Evolutionary conservation across 1,140 invertebrate genomes (phyloP).

Genomic region (Drosophila fuyamai): DNA sequence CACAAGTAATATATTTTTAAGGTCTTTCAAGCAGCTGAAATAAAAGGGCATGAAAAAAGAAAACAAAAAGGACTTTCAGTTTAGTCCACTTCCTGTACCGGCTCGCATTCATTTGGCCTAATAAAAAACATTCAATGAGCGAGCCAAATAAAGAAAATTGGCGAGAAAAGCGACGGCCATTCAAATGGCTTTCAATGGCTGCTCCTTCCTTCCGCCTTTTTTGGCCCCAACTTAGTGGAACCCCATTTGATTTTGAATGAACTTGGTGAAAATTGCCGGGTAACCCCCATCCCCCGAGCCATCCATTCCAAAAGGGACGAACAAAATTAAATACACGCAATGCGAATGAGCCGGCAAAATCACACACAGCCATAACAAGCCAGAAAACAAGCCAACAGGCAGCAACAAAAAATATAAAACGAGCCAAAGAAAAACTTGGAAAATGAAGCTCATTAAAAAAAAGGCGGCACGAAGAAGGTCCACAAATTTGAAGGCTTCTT

Average conservation of each 20-base stretch:
- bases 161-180: slow-evolving; percentile 81
- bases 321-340: slow-evolving; percentile 75
- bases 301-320: slow-evolving; percentile 34
- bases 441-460: slow-evolving; percentile 75
- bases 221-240: slow-evolving; percentile 27
- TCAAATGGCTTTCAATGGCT: slow-evolving; percentile 77
- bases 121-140: slow-evolving; percentile 82
- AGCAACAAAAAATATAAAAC: slow-evolving; percentile 21
- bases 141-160: slow-evolving; percentile 79
- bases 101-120: slow-evolving; percentile 71
- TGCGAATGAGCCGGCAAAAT: slow-evolving; percentile 51
- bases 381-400: slow-evolving; percentile 63
- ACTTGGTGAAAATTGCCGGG: slow-evolving; percentile 75
- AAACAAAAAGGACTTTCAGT: slow-evolving; percentile 42
- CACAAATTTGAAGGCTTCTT: slow-evolving; percentile 43
- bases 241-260: slow-evolving; percentile 83
- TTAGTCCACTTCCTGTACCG: slow-evolving; percentile 35
- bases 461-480: slow-evolving; percentile 42
- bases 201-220: slow-evolving; percentile 19
- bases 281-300: background rate
- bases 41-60: slow-evolving; percentile 23
- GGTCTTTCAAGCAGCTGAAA: slow-evolving; percentile 39
- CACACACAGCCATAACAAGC: slow-evolving; percentile 64
- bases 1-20: slow-evolving; percentile 57
- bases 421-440: slow-evolving; percentile 24